Base-by-base conservation (phyloP, 2,888 invertebrate species). In the Ischnura elegans region DNA sequence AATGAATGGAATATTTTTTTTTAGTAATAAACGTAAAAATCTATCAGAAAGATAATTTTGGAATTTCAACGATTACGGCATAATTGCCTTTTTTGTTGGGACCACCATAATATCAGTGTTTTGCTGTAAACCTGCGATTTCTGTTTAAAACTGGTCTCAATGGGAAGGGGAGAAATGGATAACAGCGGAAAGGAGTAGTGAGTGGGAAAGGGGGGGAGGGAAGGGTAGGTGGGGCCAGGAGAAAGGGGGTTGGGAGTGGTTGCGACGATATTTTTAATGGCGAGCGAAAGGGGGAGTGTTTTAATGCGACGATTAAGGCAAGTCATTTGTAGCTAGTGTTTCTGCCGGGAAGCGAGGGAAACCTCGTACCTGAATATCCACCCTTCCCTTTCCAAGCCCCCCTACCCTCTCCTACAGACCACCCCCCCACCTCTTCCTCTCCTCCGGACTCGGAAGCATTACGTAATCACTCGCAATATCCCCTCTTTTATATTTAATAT, bases 231-330 rank as follows among this genome's bases (percentile, higher is more conserved):
- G 86, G 46, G 25, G 45, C 36, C 42, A 45, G 3, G 86, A n/a
- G 21, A n/a, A 21, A 46, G 19, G 45, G 45, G 25, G n/a, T 10
- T 45, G 25, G 45, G 61, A 55, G 90, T 90, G 55, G 55, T 55
- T n/a, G 61, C 61, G 61, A 61, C 90, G 90, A 90, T 90, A 90
- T 90, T 90, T 90, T 90, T 90, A 90, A 90, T 90, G 90, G 90
- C n/a, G n/a, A n/a, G 51, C 19, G 4, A 19, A 19, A 1, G 19
- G 51, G 90, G 61, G 42, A 90, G 90, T 90, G 90, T 90, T 90
- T 90, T 90, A 90, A 90, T 90, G 90, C 42, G 90, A 90, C 90
- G 90, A 90, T 90, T 90, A 90, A 90, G 90, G 90, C 90, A 90
- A 90, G 90, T 66, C 90, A 90, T 90, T 90, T 90, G n/a, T n/a